Evolutionary conservation across 2,797 vertebrate genomes (phyloP), one percentile per base, ranked within the genome.

Genomic region (Pseudomugil tenellus): DNA sequence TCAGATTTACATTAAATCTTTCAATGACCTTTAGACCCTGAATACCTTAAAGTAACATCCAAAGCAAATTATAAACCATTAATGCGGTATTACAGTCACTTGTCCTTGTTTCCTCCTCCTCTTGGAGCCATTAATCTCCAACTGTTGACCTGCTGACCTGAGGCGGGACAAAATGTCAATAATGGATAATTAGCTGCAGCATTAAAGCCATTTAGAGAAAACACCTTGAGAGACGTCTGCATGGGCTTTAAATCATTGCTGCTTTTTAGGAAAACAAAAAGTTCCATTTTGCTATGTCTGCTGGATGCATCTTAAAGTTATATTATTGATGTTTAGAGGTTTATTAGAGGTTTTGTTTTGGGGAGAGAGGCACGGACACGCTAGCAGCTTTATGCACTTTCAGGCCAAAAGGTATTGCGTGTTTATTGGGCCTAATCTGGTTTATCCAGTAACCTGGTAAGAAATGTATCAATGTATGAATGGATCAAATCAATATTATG

Each of bases 131-230:
- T 91, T 91, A 82, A 92, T 92, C 88, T 84, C 73, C 41, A 51
- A 76, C 72, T 84, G 79, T 80, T 92, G 91, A 90, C 89, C 89
- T 61, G 11, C 13, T 90, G 91, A 89, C 90, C 87, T 64, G 78
- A 87, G 88, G 87, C 69, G 80, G 88, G 82, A 80, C 85, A 73
- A 84, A 83, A 87, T 85, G 91, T 93, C 92, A 91, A 86, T 91
- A 81, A 14, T 59, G 87, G 86, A 89, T 89, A 83, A 91, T 91
- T 81, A 85, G 84, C 81, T 1, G 46, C 63, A 57, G 70, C 74
- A 83, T 87, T 84, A 80, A 72, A 64, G 71, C 54, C 52, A 12
- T 86, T 88, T 85, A 79, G 76, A 67, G 63, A 71, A 63, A 76
- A 85, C 72, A 72, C 80, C 70, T 79, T 63, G 7, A 81, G 69